phyloP scores from a whole-genome alignment of 2,888 invertebrate species.

The Agrotis ipsilon region DNA sequence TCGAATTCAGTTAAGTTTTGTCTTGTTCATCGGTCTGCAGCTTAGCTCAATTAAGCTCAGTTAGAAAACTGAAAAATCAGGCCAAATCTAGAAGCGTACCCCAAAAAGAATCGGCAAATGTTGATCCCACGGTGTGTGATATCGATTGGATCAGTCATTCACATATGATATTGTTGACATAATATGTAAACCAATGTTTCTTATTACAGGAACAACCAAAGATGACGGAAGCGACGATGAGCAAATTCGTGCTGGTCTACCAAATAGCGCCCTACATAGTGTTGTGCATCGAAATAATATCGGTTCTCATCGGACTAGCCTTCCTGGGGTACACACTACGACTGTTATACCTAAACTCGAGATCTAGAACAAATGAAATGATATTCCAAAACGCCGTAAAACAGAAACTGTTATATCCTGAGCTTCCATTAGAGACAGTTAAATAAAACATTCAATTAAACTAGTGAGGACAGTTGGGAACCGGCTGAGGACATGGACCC shows the following conservation, averaged over 20 bases:
- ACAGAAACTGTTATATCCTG: not conserved
- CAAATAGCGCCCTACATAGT: slow-evolving; percentile 69
- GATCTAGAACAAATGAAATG: not conserved
- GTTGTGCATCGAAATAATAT: slow-evolving; percentile 61
- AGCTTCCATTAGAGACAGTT: slow-evolving; percentile 6
- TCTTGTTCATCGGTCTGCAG: too few relatives aligned
- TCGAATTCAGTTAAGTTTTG: too few relatives aligned
- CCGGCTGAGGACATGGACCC: too few relatives aligned
- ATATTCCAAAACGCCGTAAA: slow-evolving; percentile 24
- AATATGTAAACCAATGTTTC: not conserved
- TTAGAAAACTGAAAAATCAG: too few relatives aligned
- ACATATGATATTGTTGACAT: too few relatives aligned
- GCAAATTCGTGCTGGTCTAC: slow-evolving; percentile 71
- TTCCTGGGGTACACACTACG: slow-evolving; percentile 63
- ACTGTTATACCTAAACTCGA: slow-evolving; percentile 25
- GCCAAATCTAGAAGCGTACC: too few relatives aligned
- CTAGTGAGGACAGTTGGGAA: too few relatives aligned
- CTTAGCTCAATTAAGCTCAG: too few relatives aligned
- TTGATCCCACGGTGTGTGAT: too few relatives aligned
- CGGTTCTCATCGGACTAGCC: slow-evolving; percentile 63
- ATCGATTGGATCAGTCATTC: too few relatives aligned
- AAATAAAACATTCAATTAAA: not conserved
- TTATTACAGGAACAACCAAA: slow-evolving; percentile 78
- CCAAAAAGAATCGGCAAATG: too few relatives aligned
- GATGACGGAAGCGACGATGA: slow-evolving; percentile 67